These are phyloP conservation scores for Saimiri boliviensis DNA, from an alignment of 2,113 vertebrate species.

Conservation along the genomic window DNA sequence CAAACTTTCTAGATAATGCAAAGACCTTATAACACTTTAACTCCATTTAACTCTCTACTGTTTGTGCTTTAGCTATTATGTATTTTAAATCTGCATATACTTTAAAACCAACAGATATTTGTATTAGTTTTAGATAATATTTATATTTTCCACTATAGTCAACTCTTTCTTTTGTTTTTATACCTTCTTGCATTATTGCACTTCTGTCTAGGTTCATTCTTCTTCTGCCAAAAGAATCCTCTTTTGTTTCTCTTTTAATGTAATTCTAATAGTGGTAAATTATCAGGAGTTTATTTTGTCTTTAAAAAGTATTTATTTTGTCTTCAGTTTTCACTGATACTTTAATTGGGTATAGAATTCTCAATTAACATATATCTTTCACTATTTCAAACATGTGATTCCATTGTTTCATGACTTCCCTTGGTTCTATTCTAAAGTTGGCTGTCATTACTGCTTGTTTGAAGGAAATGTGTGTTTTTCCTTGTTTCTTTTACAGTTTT, in stretches of 20 bases:
- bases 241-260: not conserved
- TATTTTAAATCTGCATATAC: not conserved
- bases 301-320: not conserved
- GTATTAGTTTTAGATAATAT: not conserved
- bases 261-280: not conserved
- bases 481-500: not conserved
- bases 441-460: not conserved
- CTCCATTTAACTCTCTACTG: not conserved
- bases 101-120: not conserved
- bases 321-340: not conserved
- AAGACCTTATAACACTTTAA: not conserved
- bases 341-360: not conserved
- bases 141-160: not conserved
- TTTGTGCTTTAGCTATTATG: not conserved
- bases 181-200: not conserved
- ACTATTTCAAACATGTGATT: not conserved
- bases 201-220: not conserved
- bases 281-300: not conserved
- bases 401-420: not conserved
- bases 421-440: not conserved
- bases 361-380: not conserved
- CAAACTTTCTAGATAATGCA: not conserved
- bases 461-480: not conserved
- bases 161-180: not conserved
- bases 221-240: not conserved